Evolutionary conservation across 1,140 invertebrate genomes (phyloP), one percentile per base, ranked within the genome.

Genomic region (Drosophila navojoa): DNA sequence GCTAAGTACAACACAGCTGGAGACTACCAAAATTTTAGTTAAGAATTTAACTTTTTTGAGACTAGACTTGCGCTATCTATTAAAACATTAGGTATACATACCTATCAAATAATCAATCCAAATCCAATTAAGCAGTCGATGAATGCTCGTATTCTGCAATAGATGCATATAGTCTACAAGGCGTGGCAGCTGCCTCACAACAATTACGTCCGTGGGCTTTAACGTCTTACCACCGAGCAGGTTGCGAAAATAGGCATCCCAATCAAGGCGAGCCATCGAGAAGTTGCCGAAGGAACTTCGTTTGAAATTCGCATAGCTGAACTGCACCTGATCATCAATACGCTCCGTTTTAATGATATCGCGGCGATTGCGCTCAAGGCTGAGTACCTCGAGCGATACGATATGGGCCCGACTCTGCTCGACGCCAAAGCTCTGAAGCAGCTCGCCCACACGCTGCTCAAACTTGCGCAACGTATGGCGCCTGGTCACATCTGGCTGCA

Each of bases 61-160:
- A 22, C 19, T 22, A 29, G 27, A 3, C 2, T 29, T 29, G 27
- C 4, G 16, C 16, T 22, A 29, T 47, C 0, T 29, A 29, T 42
- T n/a, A 40, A 19, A 4, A 19, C 4, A 25, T 25, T 11, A 25
- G 10, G 47, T 50, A 50, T 50, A 6, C 47, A 50, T 42, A 91
- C 90, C 90, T 77, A 91, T 90, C 13, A 91, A 38, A 61, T 91
- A 90, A 22, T 91, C 87, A 16, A 77, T 82, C 90, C 90, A 91
- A 10, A 91, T 72, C 86, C 90, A 91, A 49, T 91, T 91, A 0
- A 91, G 81, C 50, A 91, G 42, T 0, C 90, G 60, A 9, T 77
- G 68, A 72, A 80, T 78, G 47, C 82, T 86, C 0, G 90, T 91
- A 10, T 82, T 81, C 38, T 90, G 87, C 9, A 91, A 45, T 44